Evolutionary conservation across 30 jellyfish, hydroid and myxozoan species (phyloP).

Genomic region (Turritopsis rubra): DNA sequence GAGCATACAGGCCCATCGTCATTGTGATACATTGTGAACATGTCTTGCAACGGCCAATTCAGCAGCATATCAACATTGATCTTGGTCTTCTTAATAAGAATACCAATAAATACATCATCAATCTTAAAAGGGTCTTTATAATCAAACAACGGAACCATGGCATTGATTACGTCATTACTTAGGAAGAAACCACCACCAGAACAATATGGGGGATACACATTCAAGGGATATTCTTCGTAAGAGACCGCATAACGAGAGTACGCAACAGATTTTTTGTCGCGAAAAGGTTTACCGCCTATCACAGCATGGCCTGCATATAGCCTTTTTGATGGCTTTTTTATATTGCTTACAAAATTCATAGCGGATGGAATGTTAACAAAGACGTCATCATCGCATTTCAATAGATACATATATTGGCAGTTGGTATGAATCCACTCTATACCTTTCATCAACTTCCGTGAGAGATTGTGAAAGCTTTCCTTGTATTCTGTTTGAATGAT

Average conservation of each 20-base stretch:
- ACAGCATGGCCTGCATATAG: slow-evolving; percentile 23
- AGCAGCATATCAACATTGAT: neutral
- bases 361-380: slow-evolving; percentile 1
- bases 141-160: slow-evolving; percentile 8
- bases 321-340: neutral
- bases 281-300: neutral
- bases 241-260: slow-evolving; percentile 1
- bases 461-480: slow-evolving; percentile 13
- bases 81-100: neutral
- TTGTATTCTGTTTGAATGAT: neutral
- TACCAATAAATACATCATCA: slow-evolving; percentile 22
- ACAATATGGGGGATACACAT: slow-evolving; percentile 21
- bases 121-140: slow-evolving; percentile 16
- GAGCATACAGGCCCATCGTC: neutral
- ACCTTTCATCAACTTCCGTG: neutral
- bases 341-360: slow-evolving; percentile 1
- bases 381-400: slow-evolving; percentile 26
- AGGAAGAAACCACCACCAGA: slow-evolving; percentile 28
- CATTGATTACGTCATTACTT: slow-evolving; percentile 10
- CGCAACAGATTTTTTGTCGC: neutral
- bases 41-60: neutral
- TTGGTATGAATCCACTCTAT: slow-evolving; percentile 15
- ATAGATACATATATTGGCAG: neutral
- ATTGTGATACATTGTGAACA: neutral
- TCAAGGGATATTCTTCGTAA: neutral